Conservation (phyloP, 2,113 vertebrate species). For the Xenopus tropicalis region UCB_Xtro_10.0 CM004448.2:42799001-42799500, state of each 20-base stretch:
- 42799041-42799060: no score
- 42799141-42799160: no score
- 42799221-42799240: constrained; percentile 36
- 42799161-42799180: constrained; percentile 4
- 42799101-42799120: no score
- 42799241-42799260: constrained; percentile 36
- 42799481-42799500: background rate
- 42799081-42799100: no score
- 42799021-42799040: no score
- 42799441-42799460: background rate
- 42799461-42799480: background rate
- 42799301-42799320: constrained; percentile 22
- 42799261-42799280: constrained; percentile 45
- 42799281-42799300: constrained; percentile 36
- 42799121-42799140: no score
- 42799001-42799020: no score
- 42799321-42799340: constrained; percentile 39
- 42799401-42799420: constrained; percentile 25
- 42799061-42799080: no score
- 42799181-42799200: constrained; percentile 32
- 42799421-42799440: constrained; percentile 24
- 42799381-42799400: constrained; percentile 23
- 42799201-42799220: constrained; percentile 45
- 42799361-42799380: constrained; percentile 28
- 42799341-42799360: constrained; percentile 39